Base-by-base conservation (phyloP, 2,888 invertebrate genomes). In the Acrobasis suavella region DNA sequence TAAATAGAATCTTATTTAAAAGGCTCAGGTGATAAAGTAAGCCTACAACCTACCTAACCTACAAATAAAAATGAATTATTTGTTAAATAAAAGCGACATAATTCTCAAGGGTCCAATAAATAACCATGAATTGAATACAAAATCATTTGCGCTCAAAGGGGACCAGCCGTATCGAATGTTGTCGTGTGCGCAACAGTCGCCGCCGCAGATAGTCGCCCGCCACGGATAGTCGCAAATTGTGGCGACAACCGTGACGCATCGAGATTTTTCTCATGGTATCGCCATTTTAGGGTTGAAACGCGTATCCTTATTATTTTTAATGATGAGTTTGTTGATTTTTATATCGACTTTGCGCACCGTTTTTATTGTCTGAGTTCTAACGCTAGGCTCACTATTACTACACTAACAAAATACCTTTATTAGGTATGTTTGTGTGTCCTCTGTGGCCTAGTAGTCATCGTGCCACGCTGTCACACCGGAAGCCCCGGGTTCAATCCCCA, bases 251-350 rank as follows among this genome's bases (percentile, higher is more conserved):
- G 56, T 56, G 56, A 42, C 56, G 15, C 56, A 56, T 56, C 56
- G 42, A 56, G 66, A 67, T 67, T 67, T 69, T 72, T 72, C 73
- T 69, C 73, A 73, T 70, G 69, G 62, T 62, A 64, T 65, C 50
- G 51, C 63, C 52, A 58, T 66, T 62, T 63, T 56, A 56, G 56
- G 56, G 56, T 56, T 56, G 42, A 38, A n/a, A 50, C 51, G 42
- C 56, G 60, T 63, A 63, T 64, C 62, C 58, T 51, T 38, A 62
- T 60, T 50, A 49, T 32, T 55, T 59, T 46, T 60, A 39, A 63
- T 64, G 62, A 66, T 63, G 64, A 49, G 58, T 58, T 64, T 60
- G 54, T 61, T 32, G 49, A 10, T 58, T 56, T 39, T 17, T 42
- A 16, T 42, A 15, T 42, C 16, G 39, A 55, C 39, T 39, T 12